A percentile compares a stretch with the other conserved stretches of the same genome.
Evolutionary conservation across 2,797 vertebrate genomes (phyloP).

Genomic region (Xenopus petersii): DNA sequence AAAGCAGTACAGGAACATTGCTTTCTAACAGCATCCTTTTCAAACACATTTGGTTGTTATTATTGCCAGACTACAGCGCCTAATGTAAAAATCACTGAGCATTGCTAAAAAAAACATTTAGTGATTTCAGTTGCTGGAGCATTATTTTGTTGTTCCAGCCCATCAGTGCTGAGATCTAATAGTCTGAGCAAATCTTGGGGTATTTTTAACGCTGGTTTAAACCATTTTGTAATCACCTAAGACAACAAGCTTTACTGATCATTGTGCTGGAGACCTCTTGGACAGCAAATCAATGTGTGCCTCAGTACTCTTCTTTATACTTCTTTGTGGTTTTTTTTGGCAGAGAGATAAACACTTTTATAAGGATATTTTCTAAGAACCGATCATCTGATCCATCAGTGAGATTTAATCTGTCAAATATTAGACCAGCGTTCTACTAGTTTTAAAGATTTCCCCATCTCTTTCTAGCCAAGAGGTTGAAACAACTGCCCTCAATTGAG

Average conservation of each 20-base stretch:
- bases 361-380: no score
- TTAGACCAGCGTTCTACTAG: no score
- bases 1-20: background rate
- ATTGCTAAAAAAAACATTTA: background rate
- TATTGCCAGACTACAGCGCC: background rate
- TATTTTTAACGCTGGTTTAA: background rate
- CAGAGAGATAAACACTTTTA: no score
- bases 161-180: background rate
- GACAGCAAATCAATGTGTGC: background rate
- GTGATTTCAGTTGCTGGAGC: background rate
- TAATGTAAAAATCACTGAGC: background rate
- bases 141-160: slow-evolving; percentile 2
- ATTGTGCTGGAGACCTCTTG: background rate
- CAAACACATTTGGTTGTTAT: background rate
- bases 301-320: background rate
- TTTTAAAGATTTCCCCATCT: no score
- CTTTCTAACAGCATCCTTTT: background rate
- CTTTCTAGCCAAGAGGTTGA: no score
- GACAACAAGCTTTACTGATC: background rate
- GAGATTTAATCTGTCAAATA: no score
- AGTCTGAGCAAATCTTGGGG: background rate
- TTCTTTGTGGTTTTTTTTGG: background rate
- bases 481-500: no score
- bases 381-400: no score
- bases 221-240: background rate